Conservation (phyloP, 2,113 vertebrate genomes). For the Verasper variegatus region DNA sequence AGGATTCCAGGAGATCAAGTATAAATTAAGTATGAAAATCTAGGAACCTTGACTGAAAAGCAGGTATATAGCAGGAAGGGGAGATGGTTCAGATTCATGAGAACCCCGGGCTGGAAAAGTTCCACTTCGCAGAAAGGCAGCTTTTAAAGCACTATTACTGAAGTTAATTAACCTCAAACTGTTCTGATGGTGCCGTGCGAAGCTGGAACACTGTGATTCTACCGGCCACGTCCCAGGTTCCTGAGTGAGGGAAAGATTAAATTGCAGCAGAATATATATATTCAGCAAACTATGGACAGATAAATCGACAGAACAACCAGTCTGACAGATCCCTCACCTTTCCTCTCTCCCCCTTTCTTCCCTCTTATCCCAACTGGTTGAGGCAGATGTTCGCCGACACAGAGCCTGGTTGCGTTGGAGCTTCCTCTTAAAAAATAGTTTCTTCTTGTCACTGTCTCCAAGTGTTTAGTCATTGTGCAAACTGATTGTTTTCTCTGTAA, state of each 20-base stretch:
- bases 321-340: too few relatives aligned
- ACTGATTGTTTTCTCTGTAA: too few relatives aligned
- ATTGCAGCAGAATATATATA: neutral
- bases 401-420: too few relatives aligned
- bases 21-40: slow-evolving; percentile 23
- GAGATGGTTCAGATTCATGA: slow-evolving; percentile 26
- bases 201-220: slow-evolving; percentile 16
- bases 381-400: too few relatives aligned
- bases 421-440: too few relatives aligned
- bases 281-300: neutral
- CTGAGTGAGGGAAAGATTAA: neutral
- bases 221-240: slow-evolving; percentile 19
- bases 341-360: too few relatives aligned
- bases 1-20: slow-evolving; percentile 10
- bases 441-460: too few relatives aligned
- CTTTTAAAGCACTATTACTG: slow-evolving; percentile 36
- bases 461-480: too few relatives aligned
- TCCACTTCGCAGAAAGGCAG: slow-evolving; percentile 27
- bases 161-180: slow-evolving; percentile 56
- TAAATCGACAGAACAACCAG: neutral
- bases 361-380: too few relatives aligned
- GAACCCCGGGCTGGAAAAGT: slow-evolving; percentile 28
- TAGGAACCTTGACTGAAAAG: neutral
- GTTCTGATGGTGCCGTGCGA: slow-evolving; percentile 22
- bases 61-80: slow-evolving; percentile 13